Conservation (phyloP, 2,888 invertebrate genomes). For the Coelogynopora nodosa region DNA sequence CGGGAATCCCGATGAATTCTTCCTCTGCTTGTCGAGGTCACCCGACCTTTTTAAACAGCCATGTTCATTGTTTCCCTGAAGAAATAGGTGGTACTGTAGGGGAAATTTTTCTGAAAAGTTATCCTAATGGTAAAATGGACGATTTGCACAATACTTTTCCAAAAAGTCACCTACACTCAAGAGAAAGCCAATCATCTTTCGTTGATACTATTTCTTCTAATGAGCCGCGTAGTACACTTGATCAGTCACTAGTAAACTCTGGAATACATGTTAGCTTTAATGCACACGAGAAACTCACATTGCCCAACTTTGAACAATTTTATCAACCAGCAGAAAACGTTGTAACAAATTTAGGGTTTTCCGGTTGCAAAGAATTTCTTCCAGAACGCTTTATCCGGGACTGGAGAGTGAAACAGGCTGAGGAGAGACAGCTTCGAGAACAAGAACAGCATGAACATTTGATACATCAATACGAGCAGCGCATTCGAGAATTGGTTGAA, state of each 20-base stretch:
- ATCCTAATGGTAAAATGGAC: too few relatives aligned
- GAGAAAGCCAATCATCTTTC: too few relatives aligned
- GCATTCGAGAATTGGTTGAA: not conserved
- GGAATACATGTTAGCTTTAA: not conserved
- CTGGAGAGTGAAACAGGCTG: not conserved
- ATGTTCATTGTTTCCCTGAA: not conserved
- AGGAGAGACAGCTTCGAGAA: not conserved
- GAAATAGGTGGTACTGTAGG: too few relatives aligned
- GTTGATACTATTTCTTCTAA: too few relatives aligned
- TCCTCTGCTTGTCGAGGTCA: too few relatives aligned
- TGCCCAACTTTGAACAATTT: not conserved
- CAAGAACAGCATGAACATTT: not conserved
- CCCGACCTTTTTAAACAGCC: not conserved
- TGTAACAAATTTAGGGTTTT: not conserved
- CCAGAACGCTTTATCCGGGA: not conserved
- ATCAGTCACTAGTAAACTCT: too few relatives aligned
- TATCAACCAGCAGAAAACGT: not conserved
- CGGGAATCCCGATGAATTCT: not conserved
- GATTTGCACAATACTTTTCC: too few relatives aligned
- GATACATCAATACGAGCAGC: not conserved
- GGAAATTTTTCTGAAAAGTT: too few relatives aligned
- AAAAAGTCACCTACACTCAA: not conserved
- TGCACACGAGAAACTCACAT: too few relatives aligned
- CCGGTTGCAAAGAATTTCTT: not conserved
- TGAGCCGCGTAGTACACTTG: too few relatives aligned